Evolutionary conservation across 2,888 invertebrate species (phyloP), one percentile per base, ranked within the genome.

Genomic region (Atrina japonica): DNA sequence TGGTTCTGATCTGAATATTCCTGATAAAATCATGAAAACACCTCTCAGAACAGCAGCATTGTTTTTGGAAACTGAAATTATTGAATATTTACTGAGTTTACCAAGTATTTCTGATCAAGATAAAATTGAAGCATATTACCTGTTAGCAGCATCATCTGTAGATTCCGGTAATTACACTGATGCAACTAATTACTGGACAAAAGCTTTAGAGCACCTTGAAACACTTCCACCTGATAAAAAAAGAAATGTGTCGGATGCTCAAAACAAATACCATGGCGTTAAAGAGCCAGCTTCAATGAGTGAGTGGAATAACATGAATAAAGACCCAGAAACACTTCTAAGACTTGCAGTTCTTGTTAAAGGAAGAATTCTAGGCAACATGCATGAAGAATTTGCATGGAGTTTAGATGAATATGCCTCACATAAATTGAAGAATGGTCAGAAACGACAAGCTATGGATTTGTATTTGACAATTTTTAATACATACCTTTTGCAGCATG

Each of bases 41-140:
- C 52, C 64, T 6, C 14, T 70, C 2, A 40, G 18, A 7, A 56
- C 35, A 23, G 64, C 70, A 16, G 70, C 64, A 6, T 23, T 29
- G 16, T 55, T 49, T 41, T 23, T 21, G 21, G 47, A 49, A 18
- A 25, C 11, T 11, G 50, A 41, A 9, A 64, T 64, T 9, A 27
- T 40, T 5, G 5, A 58, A 21, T 52, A 50, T 23, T 50, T 70
- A 23, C 25, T 49, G 11, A 41, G 43, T n/a, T 30, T 30, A 14
- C n/a, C 35, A 1, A 27, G 43, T 14, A 29, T 56, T 21, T 29
- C 45, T 21, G 18, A n/a, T 14, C 50, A 29, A 16, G 70, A 70
- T 11, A 29, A 56, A 27, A 58, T 64, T 16, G 49, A 58, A 30
- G 58, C 53, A 11, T 64, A 35, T 43, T 58, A 70, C 41, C 50